Evolutionary conservation across 2,797 vertebrate species (phyloP).

Genomic region (Triplophysa yarkandensis): DNA sequence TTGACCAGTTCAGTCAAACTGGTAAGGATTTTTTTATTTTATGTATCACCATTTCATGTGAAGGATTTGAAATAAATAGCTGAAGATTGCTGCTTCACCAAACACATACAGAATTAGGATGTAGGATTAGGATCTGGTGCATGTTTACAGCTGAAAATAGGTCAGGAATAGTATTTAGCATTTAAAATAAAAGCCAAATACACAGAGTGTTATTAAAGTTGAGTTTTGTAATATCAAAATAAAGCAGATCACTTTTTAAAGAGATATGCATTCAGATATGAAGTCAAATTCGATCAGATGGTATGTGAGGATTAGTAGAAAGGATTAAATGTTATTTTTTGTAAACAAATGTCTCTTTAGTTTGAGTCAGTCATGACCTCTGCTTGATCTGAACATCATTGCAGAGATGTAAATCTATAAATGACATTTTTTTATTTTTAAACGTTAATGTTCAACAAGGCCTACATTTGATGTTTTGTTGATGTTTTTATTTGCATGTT

Average conservation of each 20-base stretch:
- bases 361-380: background rate
- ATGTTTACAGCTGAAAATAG: background rate
- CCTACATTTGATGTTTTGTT: conserved; percentile 13
- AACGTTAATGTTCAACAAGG: background rate
- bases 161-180: background rate
- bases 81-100: background rate
- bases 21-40: background rate
- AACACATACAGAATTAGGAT: background rate
- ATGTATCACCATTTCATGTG: background rate
- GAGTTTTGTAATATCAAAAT: background rate
- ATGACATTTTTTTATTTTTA: too few species aligned
- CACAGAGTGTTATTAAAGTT: background rate
- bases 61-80: background rate
- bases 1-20: background rate
- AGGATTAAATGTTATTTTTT: conserved; percentile 36
- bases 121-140: background rate
- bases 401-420: background rate
- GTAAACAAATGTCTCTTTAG: conserved; percentile 19
- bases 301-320: conserved; percentile 24
- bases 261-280: conserved; percentile 20
- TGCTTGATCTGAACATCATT: background rate
- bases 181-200: background rate
- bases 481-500: conserved; percentile 13
- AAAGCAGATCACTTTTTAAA: background rate
- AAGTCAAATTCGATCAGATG: conserved; percentile 24